These are phyloP conservation scores for Drosophila tanythrix DNA, from an alignment of 2,888 invertebrate genomes.

Conservation along the genomic window DNA sequence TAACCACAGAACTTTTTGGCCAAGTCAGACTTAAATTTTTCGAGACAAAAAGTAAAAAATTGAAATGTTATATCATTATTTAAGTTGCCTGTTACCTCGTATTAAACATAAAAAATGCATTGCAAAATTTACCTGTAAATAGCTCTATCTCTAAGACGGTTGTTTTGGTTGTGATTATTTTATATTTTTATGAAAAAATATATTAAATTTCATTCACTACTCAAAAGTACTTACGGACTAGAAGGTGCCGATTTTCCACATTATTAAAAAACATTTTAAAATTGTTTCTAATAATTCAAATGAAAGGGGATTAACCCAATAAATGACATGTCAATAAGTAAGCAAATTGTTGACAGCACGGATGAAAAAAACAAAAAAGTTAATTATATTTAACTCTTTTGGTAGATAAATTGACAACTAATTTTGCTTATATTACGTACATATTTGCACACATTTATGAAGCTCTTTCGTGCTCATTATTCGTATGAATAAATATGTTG, in stretches of 20 bases:
- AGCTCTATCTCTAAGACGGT: conserved; percentile 8
- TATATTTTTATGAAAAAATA: background rate
- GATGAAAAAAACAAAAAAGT: background rate
- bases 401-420: background rate
- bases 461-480: background rate
- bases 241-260: background rate
- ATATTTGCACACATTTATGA: background rate
- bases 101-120: background rate
- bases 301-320: background rate
- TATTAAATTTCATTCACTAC: background rate
- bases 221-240: background rate
- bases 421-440: background rate
- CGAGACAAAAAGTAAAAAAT: background rate
- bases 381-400: background rate
- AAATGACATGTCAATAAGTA: background rate
- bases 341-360: background rate
- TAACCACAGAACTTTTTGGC: background rate
- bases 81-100: background rate
- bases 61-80: background rate
- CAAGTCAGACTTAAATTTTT: background rate
- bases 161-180: conserved; percentile 29
- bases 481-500: background rate
- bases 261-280: background rate
- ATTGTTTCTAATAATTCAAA: background rate
- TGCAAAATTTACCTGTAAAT: conserved; percentile 15